Evolutionary conservation across 2,797 vertebrate species (phyloP), one percentile per base, ranked within the genome.

Genomic region (Sarcophilus harrisii): DNA sequence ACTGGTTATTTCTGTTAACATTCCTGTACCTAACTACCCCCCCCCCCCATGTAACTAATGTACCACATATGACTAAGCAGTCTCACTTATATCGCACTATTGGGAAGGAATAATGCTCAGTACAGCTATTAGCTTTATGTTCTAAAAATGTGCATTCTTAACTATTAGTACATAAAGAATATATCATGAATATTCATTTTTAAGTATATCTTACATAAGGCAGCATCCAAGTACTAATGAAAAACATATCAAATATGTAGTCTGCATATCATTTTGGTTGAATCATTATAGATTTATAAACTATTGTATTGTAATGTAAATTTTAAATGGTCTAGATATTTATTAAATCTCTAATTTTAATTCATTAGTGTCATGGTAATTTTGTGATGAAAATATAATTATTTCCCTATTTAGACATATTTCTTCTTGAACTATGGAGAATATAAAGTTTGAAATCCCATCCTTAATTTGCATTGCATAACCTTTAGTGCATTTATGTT

Each of bases 401-500:
- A 95, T 96, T 90, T 58, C 96, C 28, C 92, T 98, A 96, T 87
- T 97, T 98, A 95, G 58, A 93, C 96, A n/a, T 91, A 81, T 55
- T 81, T 94, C 52, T 98, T 97, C 94, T 97, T 94, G 95, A 98
- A 62, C 49, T 97, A 93, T 3, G 32, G 0, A 93, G 97, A 91
- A 91, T 97, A 95, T 92, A 95, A 97, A 97, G 49, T 38, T 95
- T 97, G 92, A 97, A 97, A 93, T 96, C 32, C 5, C 93, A 92
- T 90, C 62, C 95, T 95, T 32, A 97, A 97, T 98, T 97, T 97
- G 55, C 94, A 97, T 96, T 97, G 93, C 91, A 91, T 97, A 96
- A 93, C 57, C 90, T 96, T 96, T 94, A 91, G 9, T 96, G 95
- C 91, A 97, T 96, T 98, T 98, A 95, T 96, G 66, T 95, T 96